These are phyloP conservation scores for Arrhamphus sclerolepis DNA, from an alignment of 2,797 vertebrate genomes.

Conservation along the genomic window DNA sequence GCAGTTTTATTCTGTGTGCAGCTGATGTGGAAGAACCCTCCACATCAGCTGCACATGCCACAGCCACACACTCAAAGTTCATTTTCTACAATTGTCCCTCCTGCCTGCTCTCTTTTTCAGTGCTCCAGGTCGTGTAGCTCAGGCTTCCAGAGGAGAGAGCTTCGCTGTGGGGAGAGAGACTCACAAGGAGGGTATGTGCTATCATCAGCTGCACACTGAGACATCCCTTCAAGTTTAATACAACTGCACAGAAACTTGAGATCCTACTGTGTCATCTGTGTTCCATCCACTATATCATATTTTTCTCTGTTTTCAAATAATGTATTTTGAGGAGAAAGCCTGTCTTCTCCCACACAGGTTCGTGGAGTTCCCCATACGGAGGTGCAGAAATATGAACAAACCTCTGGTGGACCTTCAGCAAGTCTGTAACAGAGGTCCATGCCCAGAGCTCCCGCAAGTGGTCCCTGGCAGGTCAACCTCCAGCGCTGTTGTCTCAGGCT, in stretches of 20 bases:
- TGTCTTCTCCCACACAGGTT: constrained; percentile 60
- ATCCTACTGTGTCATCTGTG: constrained; percentile 25
- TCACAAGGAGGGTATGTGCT: constrained; percentile 78
- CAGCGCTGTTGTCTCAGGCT: constrained; percentile 75
- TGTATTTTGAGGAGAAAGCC: constrained; percentile 11
- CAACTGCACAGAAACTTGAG: constrained; percentile 13
- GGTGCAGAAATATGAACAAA: constrained; percentile 90
- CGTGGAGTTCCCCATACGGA: constrained; percentile 84
- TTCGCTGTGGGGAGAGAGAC: constrained; percentile 89
- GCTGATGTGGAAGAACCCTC: no score
- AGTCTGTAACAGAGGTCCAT: constrained; percentile 83
- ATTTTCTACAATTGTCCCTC: constrained; percentile 37
- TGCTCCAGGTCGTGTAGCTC: constrained; percentile 91
- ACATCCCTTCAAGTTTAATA: constrained; percentile 24
- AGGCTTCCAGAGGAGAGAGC: constrained; percentile 86
- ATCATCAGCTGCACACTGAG: constrained; percentile 18
- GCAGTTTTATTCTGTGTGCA: no score
- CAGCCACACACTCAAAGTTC: constrained; percentile 22
- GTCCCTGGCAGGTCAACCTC: constrained; percentile 59
- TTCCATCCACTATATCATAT: constrained; percentile 10
- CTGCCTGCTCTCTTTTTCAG: constrained; percentile 56
- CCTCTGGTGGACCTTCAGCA: constrained; percentile 85
- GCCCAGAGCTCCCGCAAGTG: constrained; percentile 65
- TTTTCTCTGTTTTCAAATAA: constrained; percentile 21
- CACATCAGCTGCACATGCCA: constrained; percentile 1